Evolutionary conservation across 2,797 vertebrate genomes (phyloP).

Genomic region (Anabas testudineus): DNA sequence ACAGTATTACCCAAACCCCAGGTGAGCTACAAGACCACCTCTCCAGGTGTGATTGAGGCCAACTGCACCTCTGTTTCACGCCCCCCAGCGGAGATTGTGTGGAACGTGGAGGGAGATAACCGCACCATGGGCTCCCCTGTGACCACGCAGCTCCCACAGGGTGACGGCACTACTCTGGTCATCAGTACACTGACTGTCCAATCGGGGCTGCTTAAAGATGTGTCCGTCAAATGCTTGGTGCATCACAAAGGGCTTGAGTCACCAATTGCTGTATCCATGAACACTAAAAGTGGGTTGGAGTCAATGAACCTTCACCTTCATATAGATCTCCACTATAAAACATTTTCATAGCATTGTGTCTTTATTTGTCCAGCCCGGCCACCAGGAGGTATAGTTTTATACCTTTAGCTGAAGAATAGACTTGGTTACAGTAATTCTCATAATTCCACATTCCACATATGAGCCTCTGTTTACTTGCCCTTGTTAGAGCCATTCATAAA

Average conservation of each 20-base stretch:
- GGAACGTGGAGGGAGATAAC: slow-evolving; percentile 87
- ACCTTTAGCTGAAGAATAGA: background rate
- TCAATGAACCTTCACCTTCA: background rate
- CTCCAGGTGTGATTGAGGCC: slow-evolving; percentile 84
- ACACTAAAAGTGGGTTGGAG: slow-evolving; percentile 86
- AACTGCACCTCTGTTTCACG: slow-evolving; percentile 85
- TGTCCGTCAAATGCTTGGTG: slow-evolving; percentile 87
- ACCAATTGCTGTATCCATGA: slow-evolving; percentile 86
- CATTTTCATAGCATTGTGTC: background rate
- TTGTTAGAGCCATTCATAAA: background rate
- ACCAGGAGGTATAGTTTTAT: background rate
- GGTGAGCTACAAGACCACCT: slow-evolving; percentile 85
- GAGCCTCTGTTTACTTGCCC: background rate
- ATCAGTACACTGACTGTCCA: slow-evolving; percentile 82
- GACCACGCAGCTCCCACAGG: slow-evolving; percentile 62
- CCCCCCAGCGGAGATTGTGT: slow-evolving; percentile 83
- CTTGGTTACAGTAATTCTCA: too few relatives aligned
- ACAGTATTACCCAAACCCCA: slow-evolving; percentile 87
- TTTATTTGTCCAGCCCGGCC: background rate
- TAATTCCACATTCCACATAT: too few relatives aligned
- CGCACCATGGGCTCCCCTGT: slow-evolving; percentile 81
- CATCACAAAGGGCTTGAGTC: slow-evolving; percentile 87
- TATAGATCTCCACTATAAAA: background rate
- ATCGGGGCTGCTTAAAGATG: slow-evolving; percentile 83
- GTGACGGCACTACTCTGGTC: slow-evolving; percentile 84